phyloP scores from a whole-genome alignment of 2,113 vertebrate genomes.

The Tinamus guttatus region DNA sequence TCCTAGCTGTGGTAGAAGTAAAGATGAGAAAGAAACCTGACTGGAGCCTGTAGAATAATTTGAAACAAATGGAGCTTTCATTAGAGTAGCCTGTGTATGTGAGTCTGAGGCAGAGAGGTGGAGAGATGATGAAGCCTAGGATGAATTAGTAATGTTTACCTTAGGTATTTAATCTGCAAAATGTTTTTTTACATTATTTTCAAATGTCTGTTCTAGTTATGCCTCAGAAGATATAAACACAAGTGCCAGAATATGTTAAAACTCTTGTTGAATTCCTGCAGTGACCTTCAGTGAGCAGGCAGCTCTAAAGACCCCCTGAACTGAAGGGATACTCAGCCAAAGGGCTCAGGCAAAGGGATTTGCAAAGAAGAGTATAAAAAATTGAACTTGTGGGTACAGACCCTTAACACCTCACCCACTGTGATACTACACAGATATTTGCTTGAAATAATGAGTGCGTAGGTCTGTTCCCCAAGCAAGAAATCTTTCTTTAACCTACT shows the following conservation, averaged over 20 bases:
- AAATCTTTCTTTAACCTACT: neutral
- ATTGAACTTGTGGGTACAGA: neutral
- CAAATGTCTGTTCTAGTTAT: neutral
- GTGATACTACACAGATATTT: accelerated
- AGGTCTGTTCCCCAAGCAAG: neutral
- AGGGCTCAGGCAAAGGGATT: neutral
- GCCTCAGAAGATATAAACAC: neutral
- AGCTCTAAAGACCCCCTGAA: neutral
- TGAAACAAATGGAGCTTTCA: neutral
- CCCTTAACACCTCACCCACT: neutral
- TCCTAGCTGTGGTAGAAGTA: neutral
- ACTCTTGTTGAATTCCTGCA: neutral
- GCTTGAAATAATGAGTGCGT: neutral
- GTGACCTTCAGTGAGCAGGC: neutral
- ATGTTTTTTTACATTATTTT: neutral
- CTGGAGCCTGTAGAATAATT: neutral
- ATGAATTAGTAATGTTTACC: neutral
- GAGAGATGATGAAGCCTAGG: neutral
- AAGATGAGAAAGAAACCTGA: neutral
- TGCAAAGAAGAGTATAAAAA: neutral
- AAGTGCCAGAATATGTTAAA: neutral
- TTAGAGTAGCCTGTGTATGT: neutral
- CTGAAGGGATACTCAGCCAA: accelerated
- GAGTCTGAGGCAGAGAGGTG: neutral
- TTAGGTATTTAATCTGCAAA: neutral